Evolutionary conservation across 1,140 invertebrate species (phyloP), one percentile per base, ranked within the genome.

Genomic region (Octopus sinensis): DNA sequence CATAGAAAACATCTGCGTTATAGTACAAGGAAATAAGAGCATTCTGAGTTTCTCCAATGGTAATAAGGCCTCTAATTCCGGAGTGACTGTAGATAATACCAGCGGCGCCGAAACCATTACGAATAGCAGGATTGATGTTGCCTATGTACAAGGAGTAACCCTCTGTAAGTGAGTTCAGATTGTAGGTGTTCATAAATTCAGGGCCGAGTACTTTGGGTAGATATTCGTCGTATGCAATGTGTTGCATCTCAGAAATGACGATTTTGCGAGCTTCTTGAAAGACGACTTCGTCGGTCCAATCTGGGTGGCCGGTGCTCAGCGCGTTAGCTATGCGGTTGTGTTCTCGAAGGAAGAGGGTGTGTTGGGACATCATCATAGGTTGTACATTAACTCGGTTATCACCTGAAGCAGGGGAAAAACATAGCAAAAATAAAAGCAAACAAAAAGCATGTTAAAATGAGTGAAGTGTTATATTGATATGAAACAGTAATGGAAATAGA

Each of bases 271-370:
- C 93, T 88, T 97, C 96, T 91, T 98, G 96, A 88, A 94, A 99
- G 0, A 98, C 88, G 0, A 94, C 97, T 91, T 98, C 97, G 87
- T 98, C 97, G 87, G 97, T 95, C 97, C 96, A 98, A 82, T 95
- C 94, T 0, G 96, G 94, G 91, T 99, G 99, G 9, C 96, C 89
- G 53, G 92, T 89, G 82, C 93, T 93, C 10, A 99, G 90, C 86
- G 93, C 92, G 12, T 90, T 91, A 13, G 96, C 97, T 68, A 99
- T 91, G 80, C 96, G 92, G 87, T 99, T 99, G 88, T 99, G 97
- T 88, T 99, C 96, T 13, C 97, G 90, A 90, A 98, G 93, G 95
- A 95, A 99, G 80, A 99, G 91, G 0, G 96, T 98, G 87, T 99
- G 97, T 95, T 98, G 97, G 51, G 95, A 94, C 43, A 96, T 92